Evolutionary conservation across 1,140 invertebrate species (phyloP).

Genomic region (Scaptomyza pallida): DNA sequence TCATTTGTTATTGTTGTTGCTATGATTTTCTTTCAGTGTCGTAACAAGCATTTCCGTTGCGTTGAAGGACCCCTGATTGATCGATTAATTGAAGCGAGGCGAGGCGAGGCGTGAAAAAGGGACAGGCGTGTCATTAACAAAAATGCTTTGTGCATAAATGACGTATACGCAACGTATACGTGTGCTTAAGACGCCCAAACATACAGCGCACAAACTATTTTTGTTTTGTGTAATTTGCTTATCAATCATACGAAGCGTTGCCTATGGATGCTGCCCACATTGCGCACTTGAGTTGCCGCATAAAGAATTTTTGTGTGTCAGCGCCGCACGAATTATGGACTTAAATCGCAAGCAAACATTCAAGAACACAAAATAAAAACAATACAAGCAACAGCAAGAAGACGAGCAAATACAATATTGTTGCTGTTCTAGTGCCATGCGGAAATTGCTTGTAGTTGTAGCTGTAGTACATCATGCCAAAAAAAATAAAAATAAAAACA

Average conservation of each 20-base stretch:
- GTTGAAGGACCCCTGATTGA: constrained; percentile 63
- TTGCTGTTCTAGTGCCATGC: constrained; percentile 60
- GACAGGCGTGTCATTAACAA: constrained; percentile 26
- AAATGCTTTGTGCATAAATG: constrained; percentile 35
- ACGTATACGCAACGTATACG: constrained; percentile 53
- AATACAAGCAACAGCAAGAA: constrained; percentile 36
- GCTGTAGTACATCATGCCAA: constrained; percentile 39
- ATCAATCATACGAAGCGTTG: constrained; percentile 75
- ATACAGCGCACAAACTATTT: background rate
- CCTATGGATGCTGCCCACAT: constrained; percentile 47
- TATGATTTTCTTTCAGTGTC: constrained; percentile 5
- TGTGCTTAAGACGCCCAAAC: constrained; percentile 32
- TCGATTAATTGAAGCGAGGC: constrained; percentile 32
- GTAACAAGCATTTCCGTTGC: constrained; percentile 56
- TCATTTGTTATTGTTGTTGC: constrained; percentile 39
- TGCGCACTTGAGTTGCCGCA: constrained; percentile 48
- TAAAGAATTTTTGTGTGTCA: constrained; percentile 69
- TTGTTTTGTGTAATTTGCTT: constrained; percentile 53
- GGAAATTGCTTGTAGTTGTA: constrained; percentile 69
- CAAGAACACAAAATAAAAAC: constrained; percentile 54
- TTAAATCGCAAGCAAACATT: constrained; percentile 57
- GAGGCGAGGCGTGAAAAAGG: constrained; percentile 61
- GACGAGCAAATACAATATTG: constrained; percentile 39
- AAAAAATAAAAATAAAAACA: constrained; percentile 22
- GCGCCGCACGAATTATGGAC: constrained; percentile 68